These are phyloP conservation scores for Lucifuga dentata DNA, from an alignment of 2,113 vertebrate species.

Conservation along the genomic window DNA sequence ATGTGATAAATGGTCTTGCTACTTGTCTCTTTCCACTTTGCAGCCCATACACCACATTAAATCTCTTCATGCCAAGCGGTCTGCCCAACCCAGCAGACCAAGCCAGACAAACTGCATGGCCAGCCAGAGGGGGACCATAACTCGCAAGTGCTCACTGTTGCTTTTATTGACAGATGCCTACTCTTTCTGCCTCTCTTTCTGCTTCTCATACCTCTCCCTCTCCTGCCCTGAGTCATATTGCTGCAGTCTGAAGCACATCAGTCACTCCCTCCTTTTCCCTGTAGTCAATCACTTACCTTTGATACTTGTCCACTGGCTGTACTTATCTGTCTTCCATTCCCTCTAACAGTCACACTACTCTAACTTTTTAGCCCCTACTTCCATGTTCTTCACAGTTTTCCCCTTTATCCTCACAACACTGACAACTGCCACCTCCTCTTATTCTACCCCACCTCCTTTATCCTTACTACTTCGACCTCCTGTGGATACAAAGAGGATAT, in stretches of 20 bases:
- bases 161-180: slow-evolving; percentile 53
- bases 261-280: slow-evolving; percentile 13
- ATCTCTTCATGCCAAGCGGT: slow-evolving; percentile 46
- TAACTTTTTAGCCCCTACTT: background rate
- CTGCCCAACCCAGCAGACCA: slow-evolving; percentile 21
- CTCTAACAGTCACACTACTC: slow-evolving; percentile 11
- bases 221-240: slow-evolving; percentile 28
- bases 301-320: slow-evolving; percentile 13
- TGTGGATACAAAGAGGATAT: slow-evolving; percentile 57
- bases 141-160: slow-evolving; percentile 35
- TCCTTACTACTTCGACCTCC: slow-evolving; percentile 38
- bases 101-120: slow-evolving; percentile 39
- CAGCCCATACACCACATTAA: slow-evolving; percentile 52
- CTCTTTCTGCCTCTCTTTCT: slow-evolving; percentile 19
- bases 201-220: slow-evolving; percentile 23
- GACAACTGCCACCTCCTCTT: slow-evolving; percentile 29
- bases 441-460: slow-evolving; percentile 1
- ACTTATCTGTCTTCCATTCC: slow-evolving; percentile 26
- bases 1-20: slow-evolving; percentile 35
- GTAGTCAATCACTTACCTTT: slow-evolving; percentile 30
- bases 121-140: slow-evolving; percentile 1
- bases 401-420: slow-evolving; percentile 37
- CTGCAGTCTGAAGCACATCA: slow-evolving; percentile 32
- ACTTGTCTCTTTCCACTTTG: slow-evolving; percentile 11
- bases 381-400: slow-evolving; percentile 1